A percentile compares a stretch with the other conserved stretches of the same genome.
Evolutionary conservation across 2,888 invertebrate species (phyloP).

Genomic region (Physocephala rufipes): DNA sequence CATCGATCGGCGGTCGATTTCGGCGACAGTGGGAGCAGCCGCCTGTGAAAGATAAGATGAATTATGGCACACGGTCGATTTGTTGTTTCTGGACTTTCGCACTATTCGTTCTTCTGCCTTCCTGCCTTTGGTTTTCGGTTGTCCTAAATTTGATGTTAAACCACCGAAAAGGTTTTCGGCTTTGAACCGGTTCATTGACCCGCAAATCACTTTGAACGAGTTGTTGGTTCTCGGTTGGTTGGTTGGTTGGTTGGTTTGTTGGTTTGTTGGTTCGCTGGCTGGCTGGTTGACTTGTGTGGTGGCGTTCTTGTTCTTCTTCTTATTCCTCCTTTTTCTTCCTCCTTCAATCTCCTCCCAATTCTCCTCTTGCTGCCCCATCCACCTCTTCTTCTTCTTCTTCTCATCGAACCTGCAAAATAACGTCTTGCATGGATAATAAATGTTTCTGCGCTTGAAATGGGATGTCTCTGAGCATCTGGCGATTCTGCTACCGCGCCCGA

Average conservation of each 20-base stretch:
- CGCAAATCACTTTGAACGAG: background rate
- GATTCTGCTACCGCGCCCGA: conserved; percentile 9
- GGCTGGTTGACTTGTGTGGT: conserved; percentile 16
- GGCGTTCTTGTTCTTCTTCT: conserved; percentile 22
- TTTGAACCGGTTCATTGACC: conserved; percentile 23
- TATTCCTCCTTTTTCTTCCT: conserved; percentile 11
- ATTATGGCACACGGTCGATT: background rate
- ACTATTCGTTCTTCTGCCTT: conserved; percentile 12
- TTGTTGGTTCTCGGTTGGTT: background rate
- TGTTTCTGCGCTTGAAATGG: conserved; percentile 31
- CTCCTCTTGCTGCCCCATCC: no score
- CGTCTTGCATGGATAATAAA: conserved; percentile 7
- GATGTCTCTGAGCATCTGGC: conserved; percentile 20
- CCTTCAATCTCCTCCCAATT: no score
- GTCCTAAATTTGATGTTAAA: conserved; percentile 26
- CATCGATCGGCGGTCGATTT: background rate
- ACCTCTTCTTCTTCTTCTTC: no score
- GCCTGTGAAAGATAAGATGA: background rate
- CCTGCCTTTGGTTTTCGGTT: conserved; percentile 1
- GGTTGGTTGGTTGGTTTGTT: background rate
- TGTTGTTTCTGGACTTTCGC: conserved; percentile 30
- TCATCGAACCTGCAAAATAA: conserved; percentile 22
- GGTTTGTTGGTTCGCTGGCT: background rate
- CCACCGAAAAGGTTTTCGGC: conserved; percentile 1
- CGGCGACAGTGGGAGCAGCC: conserved; percentile 7